phyloP scores from a whole-genome alignment of 2,113 vertebrate species.

The Podarcis raffonei region DNA sequence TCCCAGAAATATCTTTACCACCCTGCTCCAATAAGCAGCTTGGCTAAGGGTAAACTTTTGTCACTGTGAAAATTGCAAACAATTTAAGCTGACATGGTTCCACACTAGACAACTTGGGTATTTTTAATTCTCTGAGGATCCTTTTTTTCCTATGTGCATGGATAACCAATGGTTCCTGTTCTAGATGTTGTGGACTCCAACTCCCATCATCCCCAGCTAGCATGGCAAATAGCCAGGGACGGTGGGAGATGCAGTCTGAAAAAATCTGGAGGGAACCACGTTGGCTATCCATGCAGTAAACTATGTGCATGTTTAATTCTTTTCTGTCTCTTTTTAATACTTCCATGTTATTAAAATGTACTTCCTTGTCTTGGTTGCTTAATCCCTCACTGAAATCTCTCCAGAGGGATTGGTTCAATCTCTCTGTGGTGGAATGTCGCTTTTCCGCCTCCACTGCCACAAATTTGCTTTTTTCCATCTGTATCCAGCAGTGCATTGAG shows the following conservation, averaged over 20 bases:
- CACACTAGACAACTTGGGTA: background rate
- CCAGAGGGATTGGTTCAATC: conserved; percentile 25
- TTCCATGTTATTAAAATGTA: conserved; percentile 21
- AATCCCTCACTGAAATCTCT: conserved; percentile 43
- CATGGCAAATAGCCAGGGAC: too few relatives aligned
- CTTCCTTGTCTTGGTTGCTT: conserved; percentile 54
- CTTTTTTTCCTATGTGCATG: too few relatives aligned
- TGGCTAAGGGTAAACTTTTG: background rate
- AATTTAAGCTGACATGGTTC: too few relatives aligned
- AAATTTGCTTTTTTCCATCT: background rate
- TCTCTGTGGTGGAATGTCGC: background rate
- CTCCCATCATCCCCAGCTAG: too few relatives aligned
- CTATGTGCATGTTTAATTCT: conserved; percentile 37
- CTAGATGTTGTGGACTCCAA: too few relatives aligned
- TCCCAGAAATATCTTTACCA: background rate
- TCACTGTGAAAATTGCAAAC: background rate
- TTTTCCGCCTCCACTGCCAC: conserved; percentile 20
- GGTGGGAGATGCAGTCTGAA: background rate
- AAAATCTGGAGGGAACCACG: too few relatives aligned
- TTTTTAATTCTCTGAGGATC: background rate
- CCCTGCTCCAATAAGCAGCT: background rate
- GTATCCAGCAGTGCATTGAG: conserved; percentile 22
- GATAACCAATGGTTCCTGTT: too few relatives aligned
- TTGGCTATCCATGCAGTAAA: background rate
- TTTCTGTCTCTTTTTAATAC: background rate